Evolutionary conservation across 2,797 vertebrate genomes (phyloP).

Genomic region (Nyctalus aviator): DNA sequence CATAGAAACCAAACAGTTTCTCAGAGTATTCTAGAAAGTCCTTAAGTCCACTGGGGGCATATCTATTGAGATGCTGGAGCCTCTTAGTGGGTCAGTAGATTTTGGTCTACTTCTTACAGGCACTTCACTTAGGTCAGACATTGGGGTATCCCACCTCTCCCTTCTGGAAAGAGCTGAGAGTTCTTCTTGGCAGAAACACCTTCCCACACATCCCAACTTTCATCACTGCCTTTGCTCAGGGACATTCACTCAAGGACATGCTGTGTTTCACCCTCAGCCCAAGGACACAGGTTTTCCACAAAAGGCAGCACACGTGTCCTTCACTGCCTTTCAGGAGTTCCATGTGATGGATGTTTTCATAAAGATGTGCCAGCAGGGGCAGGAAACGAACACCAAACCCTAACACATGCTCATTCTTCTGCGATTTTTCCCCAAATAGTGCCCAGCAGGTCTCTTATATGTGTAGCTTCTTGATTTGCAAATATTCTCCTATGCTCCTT

Average conservation of each 20-base stretch:
- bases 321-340: neutral
- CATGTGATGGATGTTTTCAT: neutral
- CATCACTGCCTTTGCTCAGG: neutral
- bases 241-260: neutral
- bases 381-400: neutral
- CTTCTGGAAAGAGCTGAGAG: neutral
- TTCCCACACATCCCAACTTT: neutral
- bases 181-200: neutral
- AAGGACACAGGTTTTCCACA: neutral
- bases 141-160: neutral
- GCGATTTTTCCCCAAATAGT: neutral
- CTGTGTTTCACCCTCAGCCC: neutral
- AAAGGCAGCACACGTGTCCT: neutral
- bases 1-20: neutral
- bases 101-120: neutral
- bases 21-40: slow-evolving; percentile 30
- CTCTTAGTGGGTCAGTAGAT: neutral
- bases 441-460: rapidly evolving
- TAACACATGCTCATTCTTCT: neutral
- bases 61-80: neutral
- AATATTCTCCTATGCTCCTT: neutral
- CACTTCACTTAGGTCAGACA: neutral
- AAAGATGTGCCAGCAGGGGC: neutral
- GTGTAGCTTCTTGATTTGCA: neutral
- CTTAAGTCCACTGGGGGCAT: neutral